A percentile compares a stretch with the other conserved stretches of the same genome.
phyloP scores from a whole-genome alignment of 2,113 vertebrate genomes.

The Felis chaus region DNA sequence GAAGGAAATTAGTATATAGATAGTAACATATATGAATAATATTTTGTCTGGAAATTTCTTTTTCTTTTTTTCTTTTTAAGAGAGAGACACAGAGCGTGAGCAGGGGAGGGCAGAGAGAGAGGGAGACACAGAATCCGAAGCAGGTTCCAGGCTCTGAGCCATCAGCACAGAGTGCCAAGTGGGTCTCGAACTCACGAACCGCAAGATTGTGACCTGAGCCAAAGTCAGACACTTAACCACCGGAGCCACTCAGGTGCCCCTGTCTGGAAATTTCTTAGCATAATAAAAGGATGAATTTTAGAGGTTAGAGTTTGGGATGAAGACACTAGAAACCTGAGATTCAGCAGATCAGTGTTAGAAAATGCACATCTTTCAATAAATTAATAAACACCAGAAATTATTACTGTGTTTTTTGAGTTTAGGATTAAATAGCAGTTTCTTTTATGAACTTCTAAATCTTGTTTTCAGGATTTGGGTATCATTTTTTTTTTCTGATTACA shows the following conservation, averaged over 20 bases:
- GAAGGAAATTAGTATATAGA: conserved; percentile 55
- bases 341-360: conserved; percentile 18
- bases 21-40: conserved; percentile 8
- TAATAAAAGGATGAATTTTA: conserved; percentile 17
- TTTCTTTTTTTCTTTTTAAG: no score
- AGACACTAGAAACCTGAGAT: background rate
- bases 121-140: no score
- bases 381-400: conserved; percentile 28
- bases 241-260: no score
- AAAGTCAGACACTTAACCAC: no score
- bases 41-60: conserved; percentile 51
- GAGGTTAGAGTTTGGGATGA: conserved; percentile 40
- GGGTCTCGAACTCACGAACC: no score
- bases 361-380: conserved; percentile 10
- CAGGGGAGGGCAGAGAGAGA: no score
- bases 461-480: conserved; percentile 53
- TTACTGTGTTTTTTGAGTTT: conserved; percentile 15
- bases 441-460: conserved; percentile 70
- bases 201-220: no score
- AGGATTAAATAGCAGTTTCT: conserved; percentile 62
- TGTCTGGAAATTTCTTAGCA: conserved; percentile 37
- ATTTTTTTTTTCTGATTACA: conserved; percentile 53
- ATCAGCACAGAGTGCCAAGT: no score
- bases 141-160: no score
- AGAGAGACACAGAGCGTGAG: no score